phyloP scores from a whole-genome alignment of 2,888 invertebrate species.

The Vanessa cardui region DNA sequence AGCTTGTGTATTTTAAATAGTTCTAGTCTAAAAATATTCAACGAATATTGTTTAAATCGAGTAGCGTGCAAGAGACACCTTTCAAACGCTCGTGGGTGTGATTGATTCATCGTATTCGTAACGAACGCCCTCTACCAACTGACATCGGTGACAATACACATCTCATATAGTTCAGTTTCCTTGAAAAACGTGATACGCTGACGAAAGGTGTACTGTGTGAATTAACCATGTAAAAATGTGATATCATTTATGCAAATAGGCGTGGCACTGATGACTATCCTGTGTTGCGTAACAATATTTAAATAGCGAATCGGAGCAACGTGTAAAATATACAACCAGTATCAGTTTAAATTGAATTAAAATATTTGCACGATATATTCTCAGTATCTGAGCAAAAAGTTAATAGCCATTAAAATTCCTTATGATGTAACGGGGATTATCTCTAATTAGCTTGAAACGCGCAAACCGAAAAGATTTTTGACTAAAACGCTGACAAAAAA shows the following conservation, averaged over 20 bases:
- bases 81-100: slow-evolving; percentile 40
- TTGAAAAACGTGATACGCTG: slow-evolving; percentile 34
- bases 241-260: slow-evolving; percentile 58
- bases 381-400: slow-evolving; percentile 37
- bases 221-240: slow-evolving; percentile 41
- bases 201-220: slow-evolving; percentile 32
- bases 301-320: slow-evolving; percentile 4
- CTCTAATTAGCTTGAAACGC: slow-evolving; percentile 43
- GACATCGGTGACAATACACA: slow-evolving; percentile 30
- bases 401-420: slow-evolving; percentile 40
- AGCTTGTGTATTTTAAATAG: neutral
- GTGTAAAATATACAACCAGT: neutral
- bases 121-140: slow-evolving; percentile 33
- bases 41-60: slow-evolving; percentile 23
- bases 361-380: slow-evolving; percentile 49
- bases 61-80: slow-evolving; percentile 33
- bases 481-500: slow-evolving; percentile 73
- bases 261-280: slow-evolving; percentile 44
- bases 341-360: slow-evolving; percentile 1
- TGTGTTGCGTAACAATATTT: slow-evolving; percentile 7
- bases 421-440: slow-evolving; percentile 38
- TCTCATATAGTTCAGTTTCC: slow-evolving; percentile 34
- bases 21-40: slow-evolving; percentile 24
- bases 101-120: slow-evolving; percentile 42
- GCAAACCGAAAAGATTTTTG: slow-evolving; percentile 48